Evolutionary conservation across 2,797 vertebrate species (phyloP).

Genomic region (Trematomus bernacchii): DNA sequence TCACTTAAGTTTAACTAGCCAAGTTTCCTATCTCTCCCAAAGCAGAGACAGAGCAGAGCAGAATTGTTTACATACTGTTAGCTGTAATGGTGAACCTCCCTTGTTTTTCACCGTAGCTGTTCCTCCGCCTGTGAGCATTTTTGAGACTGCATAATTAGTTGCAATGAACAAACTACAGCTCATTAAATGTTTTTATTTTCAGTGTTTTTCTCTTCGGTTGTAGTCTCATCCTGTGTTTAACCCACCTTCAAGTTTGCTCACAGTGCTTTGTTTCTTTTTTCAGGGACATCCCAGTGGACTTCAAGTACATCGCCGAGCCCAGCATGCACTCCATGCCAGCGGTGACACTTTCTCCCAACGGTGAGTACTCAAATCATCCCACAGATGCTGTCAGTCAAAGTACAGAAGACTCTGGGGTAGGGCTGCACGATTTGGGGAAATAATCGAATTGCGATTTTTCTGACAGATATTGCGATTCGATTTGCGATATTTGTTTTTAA

Average conservation of each 20-base stretch:
- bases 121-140: conserved; percentile 17
- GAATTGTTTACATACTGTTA: conserved; percentile 30
- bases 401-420: conserved; percentile 11
- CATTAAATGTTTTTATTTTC: conserved; percentile 18
- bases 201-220: not conserved
- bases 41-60: conserved; percentile 23
- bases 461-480: too few relatives aligned
- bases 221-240: conserved; percentile 33
- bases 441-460: too few relatives aligned
- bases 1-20: conserved; percentile 32
- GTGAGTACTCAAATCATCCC: conserved; percentile 81
- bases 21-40: conserved; percentile 1
- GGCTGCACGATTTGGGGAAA: too few relatives aligned
- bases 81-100: not conserved
- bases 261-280: conserved; percentile 62
- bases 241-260: conserved; percentile 43
- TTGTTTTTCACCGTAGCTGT: not conserved
- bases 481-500: too few relatives aligned
- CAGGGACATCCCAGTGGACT: conserved; percentile 99
- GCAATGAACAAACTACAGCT: conserved; percentile 29
- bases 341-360: conserved; percentile 97
- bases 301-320: conserved; percentile 99
- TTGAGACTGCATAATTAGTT: conserved; percentile 18
- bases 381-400: conserved; percentile 11
- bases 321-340: conserved; percentile 99